Evolutionary conservation across 2,888 invertebrate species (phyloP), one percentile per base, ranked within the genome.

Genomic region (Sarcophaga variegata): DNA sequence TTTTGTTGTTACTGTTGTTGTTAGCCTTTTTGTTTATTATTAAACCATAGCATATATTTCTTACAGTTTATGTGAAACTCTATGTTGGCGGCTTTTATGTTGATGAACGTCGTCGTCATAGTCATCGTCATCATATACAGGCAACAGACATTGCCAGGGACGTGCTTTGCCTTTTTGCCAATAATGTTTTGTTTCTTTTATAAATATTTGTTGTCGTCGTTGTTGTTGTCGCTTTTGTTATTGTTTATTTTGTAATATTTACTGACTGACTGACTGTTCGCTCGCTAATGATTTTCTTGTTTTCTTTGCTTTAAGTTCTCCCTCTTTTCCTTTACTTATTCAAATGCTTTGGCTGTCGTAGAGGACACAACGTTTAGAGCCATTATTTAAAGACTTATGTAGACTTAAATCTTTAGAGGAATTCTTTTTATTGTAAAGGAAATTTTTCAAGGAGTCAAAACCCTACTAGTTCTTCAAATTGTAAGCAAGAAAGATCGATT

Each of bases 81-180:
- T 64, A 54, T 80, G 69, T 74, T 84, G 78, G 81, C 83, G 82
- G 74, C 81, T 79, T 77, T 81, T 37, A 81, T 71, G 81, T 70
- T 83, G 86, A 83, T 84, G 83, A 78, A 75, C 69, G 63, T 59
- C 45, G 59, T 37, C 37, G 10, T 37, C 37, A 10, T 37, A 54
- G 54, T 54, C 14, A 54, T 14, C 14, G 54, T 54, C 54, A 17
- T 54, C 54, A 54, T 54, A 54, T 54, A 5, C 17, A 20, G 17
- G n/a, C 59, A 77, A 25, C 37, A 80, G 78, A 84, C 75, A 78
- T 81, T 83, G 69, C 59, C 63, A 75, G 74, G 64, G 77, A 80
- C 83, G 81, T 86, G 81, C 62, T 86, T 83, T 81, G 79, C n/a
- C 70, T 66, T 71, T 76, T 67, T 80, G 67, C 69, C 59, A 64